These are phyloP conservation scores for Pseudorasbora parva DNA, from an alignment of 2,113 vertebrate species.

Conservation along the genomic window DNA sequence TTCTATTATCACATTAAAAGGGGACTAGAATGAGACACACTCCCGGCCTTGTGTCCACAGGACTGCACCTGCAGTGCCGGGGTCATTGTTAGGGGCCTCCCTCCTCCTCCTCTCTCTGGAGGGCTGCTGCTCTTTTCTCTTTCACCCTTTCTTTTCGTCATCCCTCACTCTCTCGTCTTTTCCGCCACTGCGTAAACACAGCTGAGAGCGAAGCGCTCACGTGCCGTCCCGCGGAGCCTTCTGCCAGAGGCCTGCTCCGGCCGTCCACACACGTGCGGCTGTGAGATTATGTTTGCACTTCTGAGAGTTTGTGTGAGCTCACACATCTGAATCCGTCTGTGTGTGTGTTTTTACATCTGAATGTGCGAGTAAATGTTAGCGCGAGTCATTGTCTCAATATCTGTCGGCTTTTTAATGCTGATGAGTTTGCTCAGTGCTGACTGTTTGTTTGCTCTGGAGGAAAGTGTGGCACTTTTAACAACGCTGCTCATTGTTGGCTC, in stretches of 20 bases:
- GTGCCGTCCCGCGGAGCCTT: slow-evolving; percentile 73
- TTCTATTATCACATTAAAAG: slow-evolving; percentile 82
- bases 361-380: slow-evolving; percentile 55
- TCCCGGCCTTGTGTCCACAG: slow-evolving; percentile 62
- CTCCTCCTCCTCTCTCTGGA: slow-evolving; percentile 64
- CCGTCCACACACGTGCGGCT: slow-evolving; percentile 61
- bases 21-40: slow-evolving; percentile 66
- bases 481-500: not conserved
- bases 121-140: slow-evolving; percentile 76
- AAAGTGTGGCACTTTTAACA: slow-evolving; percentile 59
- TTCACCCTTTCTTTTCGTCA: slow-evolving; percentile 71
- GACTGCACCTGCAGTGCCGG: slow-evolving; percentile 80
- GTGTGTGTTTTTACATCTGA: slow-evolving; percentile 41
- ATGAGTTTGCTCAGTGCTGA: slow-evolving; percentile 54
- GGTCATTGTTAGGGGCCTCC: slow-evolving; percentile 73
- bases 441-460: slow-evolving; percentile 59
- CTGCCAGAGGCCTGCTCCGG: slow-evolving; percentile 57
- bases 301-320: slow-evolving; percentile 41
- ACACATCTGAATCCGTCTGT: slow-evolving; percentile 7
- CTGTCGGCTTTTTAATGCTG: slow-evolving; percentile 54
- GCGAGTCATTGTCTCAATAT: slow-evolving; percentile 57
- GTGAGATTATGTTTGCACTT: slow-evolving; percentile 58
- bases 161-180: slow-evolving; percentile 66
- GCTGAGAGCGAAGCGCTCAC: slow-evolving; percentile 81
- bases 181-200: slow-evolving; percentile 80